Conservation (phyloP, 2,797 vertebrate species). For the Pantherophis vulpinus region DNA sequence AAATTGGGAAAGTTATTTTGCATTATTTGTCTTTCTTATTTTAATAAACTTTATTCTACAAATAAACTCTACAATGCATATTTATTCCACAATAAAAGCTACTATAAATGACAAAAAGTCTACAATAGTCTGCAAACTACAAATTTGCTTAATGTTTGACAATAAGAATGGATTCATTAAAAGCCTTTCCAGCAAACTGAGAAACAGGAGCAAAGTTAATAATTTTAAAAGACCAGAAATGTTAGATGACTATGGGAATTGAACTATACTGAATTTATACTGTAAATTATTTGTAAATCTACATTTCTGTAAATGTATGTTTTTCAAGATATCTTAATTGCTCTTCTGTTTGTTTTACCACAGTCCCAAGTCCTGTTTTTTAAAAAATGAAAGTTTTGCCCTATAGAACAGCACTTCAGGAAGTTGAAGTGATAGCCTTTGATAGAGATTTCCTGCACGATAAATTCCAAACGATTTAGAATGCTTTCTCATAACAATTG, state of each 20-base stretch:
- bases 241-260: constrained; percentile 49
- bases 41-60: constrained; percentile 28
- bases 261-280: constrained; percentile 61
- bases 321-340: constrained; percentile 30
- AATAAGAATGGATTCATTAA: constrained; percentile 34
- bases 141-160: constrained; percentile 54
- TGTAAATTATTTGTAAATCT: constrained; percentile 66
- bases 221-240: constrained; percentile 45
- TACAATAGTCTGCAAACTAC: constrained; percentile 1
- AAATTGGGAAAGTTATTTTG: constrained; percentile 40
- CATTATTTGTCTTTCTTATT: constrained; percentile 34
- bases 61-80: no score
- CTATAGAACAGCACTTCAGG: background rate
- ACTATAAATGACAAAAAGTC: no score
- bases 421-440: no score
- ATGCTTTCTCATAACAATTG: constrained; percentile 43
- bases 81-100: no score
- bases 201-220: constrained; percentile 39
- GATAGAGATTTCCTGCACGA: background rate
- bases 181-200: constrained; percentile 34
- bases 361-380: constrained; percentile 54
- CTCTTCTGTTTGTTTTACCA: constrained; percentile 55
- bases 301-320: constrained; percentile 52
- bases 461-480: constrained; percentile 47
- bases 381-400: background rate